phyloP scores from a whole-genome alignment of 2,797 vertebrate species.

The Rhyacichthys aspro region DNA sequence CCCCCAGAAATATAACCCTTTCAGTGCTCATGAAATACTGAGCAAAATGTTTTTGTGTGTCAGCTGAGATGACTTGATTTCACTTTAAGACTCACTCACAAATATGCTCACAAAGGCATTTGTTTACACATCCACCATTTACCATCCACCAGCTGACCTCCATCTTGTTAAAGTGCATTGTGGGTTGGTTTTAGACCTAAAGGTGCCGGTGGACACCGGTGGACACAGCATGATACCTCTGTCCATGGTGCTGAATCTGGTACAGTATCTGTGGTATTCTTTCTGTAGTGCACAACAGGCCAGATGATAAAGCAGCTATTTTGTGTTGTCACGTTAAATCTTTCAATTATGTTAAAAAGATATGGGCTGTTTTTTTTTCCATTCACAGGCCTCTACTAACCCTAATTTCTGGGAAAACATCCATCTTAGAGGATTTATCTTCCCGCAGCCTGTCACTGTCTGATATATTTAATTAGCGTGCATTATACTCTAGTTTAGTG shows the following conservation, averaged over 20 bases:
- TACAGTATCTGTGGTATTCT: slow-evolving; percentile 4
- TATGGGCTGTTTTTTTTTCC: slow-evolving; percentile 1
- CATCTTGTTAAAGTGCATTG: too few species aligned
- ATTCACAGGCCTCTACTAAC: slow-evolving; percentile 2
- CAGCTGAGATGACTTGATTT: slow-evolving; percentile 10
- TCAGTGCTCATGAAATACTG: slow-evolving; percentile 48
- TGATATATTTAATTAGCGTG: slow-evolving; percentile 35
- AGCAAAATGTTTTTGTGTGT: slow-evolving; percentile 28
- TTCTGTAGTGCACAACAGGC: slow-evolving; percentile 1
- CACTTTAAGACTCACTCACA: slow-evolving; percentile 11
- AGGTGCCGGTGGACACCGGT: slow-evolving; percentile 12
- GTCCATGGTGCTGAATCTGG: slow-evolving; percentile 75
- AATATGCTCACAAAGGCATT: too few species aligned
- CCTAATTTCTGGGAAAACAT: slow-evolving; percentile 22
- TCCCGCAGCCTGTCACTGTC: slow-evolving; percentile 3
- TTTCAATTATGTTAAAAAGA: slow-evolving; percentile 3
- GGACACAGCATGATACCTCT: slow-evolving; percentile 41
- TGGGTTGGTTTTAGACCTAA: neutral
- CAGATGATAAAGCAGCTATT: neutral
- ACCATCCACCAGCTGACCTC: too few species aligned
- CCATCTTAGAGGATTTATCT: slow-evolving; percentile 24
- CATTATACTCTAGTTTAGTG: slow-evolving; percentile 14
- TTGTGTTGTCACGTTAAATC: neutral
- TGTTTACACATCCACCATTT: too few species aligned
- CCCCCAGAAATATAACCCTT: slow-evolving; percentile 16